phyloP scores from a whole-genome alignment of 2,113 vertebrate genomes.

The Syngnathus scovelli region DNA sequence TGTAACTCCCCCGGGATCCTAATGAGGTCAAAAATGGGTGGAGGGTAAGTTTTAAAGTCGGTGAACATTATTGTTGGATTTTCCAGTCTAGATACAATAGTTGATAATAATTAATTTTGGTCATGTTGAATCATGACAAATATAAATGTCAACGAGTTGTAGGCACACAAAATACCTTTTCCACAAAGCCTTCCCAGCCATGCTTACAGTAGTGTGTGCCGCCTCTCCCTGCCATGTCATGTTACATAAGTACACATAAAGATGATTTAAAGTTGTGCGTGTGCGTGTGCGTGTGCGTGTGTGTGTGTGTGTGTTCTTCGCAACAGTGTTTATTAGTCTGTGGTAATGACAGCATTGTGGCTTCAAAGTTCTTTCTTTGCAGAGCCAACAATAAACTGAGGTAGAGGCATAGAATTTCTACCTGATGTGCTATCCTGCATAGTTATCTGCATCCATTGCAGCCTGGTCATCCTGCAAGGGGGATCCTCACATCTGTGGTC shows the following conservation, averaged over 20 bases:
- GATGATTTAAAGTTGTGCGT: neutral
- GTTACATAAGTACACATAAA: neutral
- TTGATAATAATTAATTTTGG: neutral
- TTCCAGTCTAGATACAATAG: neutral
- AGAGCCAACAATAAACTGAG: neutral
- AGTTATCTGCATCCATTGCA: too few species aligned
- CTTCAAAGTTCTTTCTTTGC: neutral
- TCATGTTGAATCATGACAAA: neutral
- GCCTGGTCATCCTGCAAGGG: too few species aligned
- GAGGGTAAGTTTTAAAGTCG: too few species aligned
- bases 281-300: neutral
- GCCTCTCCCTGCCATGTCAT: neutral
- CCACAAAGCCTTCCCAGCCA: neutral
- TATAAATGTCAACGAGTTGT: neutral
- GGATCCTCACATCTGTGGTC: too few species aligned
- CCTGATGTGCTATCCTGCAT: too few species aligned
- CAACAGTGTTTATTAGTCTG: neutral
- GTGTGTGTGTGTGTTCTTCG: neutral
- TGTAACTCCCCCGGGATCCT: too few species aligned
- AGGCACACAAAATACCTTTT: neutral
- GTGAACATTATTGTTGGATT: too few species aligned
- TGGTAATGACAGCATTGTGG: neutral
- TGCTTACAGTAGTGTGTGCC: neutral
- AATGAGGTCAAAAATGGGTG: too few species aligned
- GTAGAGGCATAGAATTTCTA: neutral